A percentile compares a stretch with the other conserved stretches of the same genome.
Evolutionary conservation across 2,888 invertebrate species (phyloP).

Genomic region (Apotomis capreana): DNA sequence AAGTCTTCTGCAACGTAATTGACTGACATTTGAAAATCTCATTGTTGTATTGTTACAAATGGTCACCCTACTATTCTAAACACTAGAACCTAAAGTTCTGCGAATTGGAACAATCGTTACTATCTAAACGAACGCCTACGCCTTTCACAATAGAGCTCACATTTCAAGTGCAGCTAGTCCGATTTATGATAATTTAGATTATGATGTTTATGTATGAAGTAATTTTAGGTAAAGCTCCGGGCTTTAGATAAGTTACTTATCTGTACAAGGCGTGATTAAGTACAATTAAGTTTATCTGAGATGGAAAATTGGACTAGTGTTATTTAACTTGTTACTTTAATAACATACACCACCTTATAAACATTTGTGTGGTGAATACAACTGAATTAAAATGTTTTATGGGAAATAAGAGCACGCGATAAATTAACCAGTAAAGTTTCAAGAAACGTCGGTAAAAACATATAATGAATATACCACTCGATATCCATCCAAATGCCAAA

Average conservation of each 20-base stretch:
- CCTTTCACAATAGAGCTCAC: constrained; percentile 16
- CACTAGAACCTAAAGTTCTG: constrained; percentile 34
- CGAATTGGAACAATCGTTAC: constrained; percentile 14
- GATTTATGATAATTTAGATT: constrained; percentile 36
- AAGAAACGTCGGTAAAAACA: too few species aligned
- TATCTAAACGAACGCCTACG: constrained; percentile 15
- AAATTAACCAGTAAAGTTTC: too few species aligned
- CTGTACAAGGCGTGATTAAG: constrained; percentile 38
- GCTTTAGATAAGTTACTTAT: constrained; percentile 38
- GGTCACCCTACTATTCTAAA: constrained; percentile 37
- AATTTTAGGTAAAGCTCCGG: constrained; percentile 37
- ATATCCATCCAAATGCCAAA: neutral
- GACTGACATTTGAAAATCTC: too few species aligned
- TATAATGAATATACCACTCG: too few species aligned
- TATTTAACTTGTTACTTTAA: constrained; percentile 14
- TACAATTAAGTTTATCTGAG: constrained; percentile 38
- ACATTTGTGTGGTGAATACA: neutral
- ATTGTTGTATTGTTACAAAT: neutral
- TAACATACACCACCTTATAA: neutral
- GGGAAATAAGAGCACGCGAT: too few species aligned
- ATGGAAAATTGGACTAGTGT: constrained; percentile 16
- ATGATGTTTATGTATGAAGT: constrained; percentile 41
- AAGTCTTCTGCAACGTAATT: too few species aligned
- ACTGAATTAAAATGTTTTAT: neutral
- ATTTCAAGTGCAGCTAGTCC: constrained; percentile 2